Conservation (phyloP, 2,888 invertebrate genomes). For the Leptarthrus brevirostris region DNA sequence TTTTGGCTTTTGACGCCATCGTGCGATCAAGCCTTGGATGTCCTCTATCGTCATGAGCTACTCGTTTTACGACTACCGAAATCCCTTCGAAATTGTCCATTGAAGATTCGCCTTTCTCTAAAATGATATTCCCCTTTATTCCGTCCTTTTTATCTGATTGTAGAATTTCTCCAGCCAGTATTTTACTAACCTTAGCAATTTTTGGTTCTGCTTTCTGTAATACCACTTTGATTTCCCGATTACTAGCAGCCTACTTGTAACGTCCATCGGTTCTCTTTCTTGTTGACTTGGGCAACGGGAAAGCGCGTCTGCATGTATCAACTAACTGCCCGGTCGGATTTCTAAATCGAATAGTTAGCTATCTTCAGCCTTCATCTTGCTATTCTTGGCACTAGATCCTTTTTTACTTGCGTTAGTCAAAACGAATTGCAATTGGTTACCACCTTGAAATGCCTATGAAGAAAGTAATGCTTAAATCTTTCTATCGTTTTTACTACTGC, state of each 20-base stretch:
- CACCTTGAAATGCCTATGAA: neutral
- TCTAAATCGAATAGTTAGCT: slow-evolving; percentile 30
- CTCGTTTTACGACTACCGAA: slow-evolving; percentile 2
- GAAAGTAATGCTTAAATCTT: slow-evolving; percentile 3
- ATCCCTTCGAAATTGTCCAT: slow-evolving; percentile 28
- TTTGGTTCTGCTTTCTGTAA: slow-evolving; percentile 52
- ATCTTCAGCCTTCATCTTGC: neutral
- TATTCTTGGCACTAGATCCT: neutral
- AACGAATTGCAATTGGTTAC: neutral
- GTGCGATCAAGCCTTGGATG: no score
- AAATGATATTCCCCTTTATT: neutral
- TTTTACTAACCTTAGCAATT: slow-evolving; percentile 36
- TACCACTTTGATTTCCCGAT: slow-evolving; percentile 1
- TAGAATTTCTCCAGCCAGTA: neutral
- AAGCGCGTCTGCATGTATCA: slow-evolving; percentile 7
- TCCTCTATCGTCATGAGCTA: slow-evolving; percentile 52
- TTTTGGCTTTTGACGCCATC: slow-evolving; percentile 44
- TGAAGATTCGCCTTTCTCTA: slow-evolving; percentile 37
- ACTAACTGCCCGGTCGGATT: neutral
- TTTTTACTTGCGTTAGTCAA: neutral
- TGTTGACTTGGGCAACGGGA: neutral
- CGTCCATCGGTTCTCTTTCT: neutral
- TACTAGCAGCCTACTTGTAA: slow-evolving; percentile 4
- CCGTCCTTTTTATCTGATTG: neutral
- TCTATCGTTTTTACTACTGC: neutral